phyloP scores from a whole-genome alignment of 2,797 vertebrate genomes.

The Odontamblyopus rebecca region DNA sequence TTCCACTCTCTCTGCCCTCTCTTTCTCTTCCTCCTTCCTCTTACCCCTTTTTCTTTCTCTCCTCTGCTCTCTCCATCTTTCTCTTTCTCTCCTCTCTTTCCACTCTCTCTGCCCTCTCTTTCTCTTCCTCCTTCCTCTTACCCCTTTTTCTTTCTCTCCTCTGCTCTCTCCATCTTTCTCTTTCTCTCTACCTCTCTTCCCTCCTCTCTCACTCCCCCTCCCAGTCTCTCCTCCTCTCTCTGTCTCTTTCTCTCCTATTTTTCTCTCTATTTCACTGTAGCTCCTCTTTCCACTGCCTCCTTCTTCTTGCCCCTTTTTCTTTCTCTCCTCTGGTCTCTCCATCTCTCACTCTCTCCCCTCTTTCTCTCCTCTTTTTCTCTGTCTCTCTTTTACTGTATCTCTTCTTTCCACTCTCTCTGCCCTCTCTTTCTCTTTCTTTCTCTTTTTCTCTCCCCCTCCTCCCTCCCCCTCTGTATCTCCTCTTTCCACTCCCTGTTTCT shows the following conservation, averaged over 20 bases:
- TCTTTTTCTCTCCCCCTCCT: not conserved
- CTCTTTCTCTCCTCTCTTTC: not conserved
- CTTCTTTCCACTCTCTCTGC: not conserved
- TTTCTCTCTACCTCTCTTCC: not conserved
- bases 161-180: conserved; percentile 12
- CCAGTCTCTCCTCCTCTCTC: not conserved
- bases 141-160: not conserved
- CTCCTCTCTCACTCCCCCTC: not conserved
- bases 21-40: not conserved
- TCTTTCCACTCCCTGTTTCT: too few species aligned
- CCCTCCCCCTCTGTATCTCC: too few species aligned
- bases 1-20: not conserved
- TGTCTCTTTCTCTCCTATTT: not conserved
- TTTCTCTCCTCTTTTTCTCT: too few species aligned
- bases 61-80: conserved; percentile 12
- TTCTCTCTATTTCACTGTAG: not conserved
- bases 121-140: not conserved
- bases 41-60: not conserved
- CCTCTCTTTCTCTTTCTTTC: too few species aligned
- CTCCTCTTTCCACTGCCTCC: not conserved
- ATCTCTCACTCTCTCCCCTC: too few species aligned
- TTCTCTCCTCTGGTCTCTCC: not conserved
- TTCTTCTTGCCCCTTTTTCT: not conserved
- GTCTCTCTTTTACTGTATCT: not conserved
- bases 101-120: not conserved